Evolutionary conservation across 2,113 vertebrate genomes (phyloP), one percentile per base, ranked within the genome.

Genomic region (Ifrita kowaldi): DNA sequence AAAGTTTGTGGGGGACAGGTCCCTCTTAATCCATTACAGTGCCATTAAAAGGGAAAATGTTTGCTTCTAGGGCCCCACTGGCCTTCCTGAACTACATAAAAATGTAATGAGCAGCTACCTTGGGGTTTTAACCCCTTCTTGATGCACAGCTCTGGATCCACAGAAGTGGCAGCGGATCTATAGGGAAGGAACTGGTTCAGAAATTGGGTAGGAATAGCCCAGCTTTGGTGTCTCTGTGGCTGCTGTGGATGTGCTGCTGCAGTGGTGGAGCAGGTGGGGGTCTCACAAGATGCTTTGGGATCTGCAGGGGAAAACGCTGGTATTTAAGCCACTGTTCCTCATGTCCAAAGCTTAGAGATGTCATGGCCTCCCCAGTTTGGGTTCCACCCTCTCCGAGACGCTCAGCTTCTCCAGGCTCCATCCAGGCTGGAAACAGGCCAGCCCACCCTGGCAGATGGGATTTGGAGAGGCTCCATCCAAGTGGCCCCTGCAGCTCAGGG

Each of bases 11-110:
- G 74, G 65, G 83, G 84, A 68, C 10, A 11, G 73, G 22, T 82
- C 88, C 46, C 57, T 90, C 94, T 96, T 92, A 82, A 94, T 96
- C 87, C 75, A 55, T 93, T 69, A 74, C 1, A 2, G 69, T 81
- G 84, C 81, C 91, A 86, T 97, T 97, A 97, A 89, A 90, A 96
- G 83, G 80, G 83, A 95, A 97, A 97, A 94, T 55, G 35, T 96
- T 97, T 97, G 85, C 90, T 96, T 81, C 32, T 37, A 46, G 80
- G 78, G 52, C 94, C 77, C 67, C 82, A 50, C 70, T 41, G 87
- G 86, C 81, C 86, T 90, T 95, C 87, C 76, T 30, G 95, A 94
- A 88, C 67, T 32, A 55, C 53, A 71, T 64, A 84, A 85, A 89
- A 84, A 85, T 42, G 70, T 87, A 71, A 93, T 86, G 91, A 88